A percentile compares a stretch with the other conserved stretches of the same genome.
These are phyloP conservation scores for Cynodonichthys magdalenae DNA, from an alignment of 2,797 vertebrate species.

Conservation along the genomic window DNA sequence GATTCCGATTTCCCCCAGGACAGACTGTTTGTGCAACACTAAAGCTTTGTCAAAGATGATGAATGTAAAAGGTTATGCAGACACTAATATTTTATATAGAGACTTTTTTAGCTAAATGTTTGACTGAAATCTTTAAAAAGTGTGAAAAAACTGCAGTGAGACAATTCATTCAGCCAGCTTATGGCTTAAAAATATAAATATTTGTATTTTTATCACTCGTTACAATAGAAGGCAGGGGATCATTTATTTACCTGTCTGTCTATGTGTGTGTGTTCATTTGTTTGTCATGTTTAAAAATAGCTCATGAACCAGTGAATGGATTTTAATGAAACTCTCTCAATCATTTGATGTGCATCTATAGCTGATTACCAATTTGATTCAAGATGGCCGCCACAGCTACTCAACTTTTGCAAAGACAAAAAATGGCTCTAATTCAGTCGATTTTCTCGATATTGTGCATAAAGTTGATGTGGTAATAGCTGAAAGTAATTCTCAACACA, in stretches of 20 bases:
- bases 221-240: not conserved
- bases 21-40: slow-evolving; percentile 50
- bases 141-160: slow-evolving; percentile 22
- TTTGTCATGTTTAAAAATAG: no score
- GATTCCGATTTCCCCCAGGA: slow-evolving; percentile 29
- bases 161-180: slow-evolving; percentile 7
- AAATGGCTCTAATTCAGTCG: no score
- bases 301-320: no score
- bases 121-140: slow-evolving; percentile 19
- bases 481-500: no score
- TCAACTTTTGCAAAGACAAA: no score
- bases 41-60: slow-evolving; percentile 60
- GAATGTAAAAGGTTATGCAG: slow-evolving; percentile 77
- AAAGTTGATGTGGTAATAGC: no score
- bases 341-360: no score
- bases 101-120: slow-evolving; percentile 34
- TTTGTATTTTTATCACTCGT: not conserved
- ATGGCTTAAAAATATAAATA: slow-evolving; percentile 39
- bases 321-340: no score
- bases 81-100: slow-evolving; percentile 33
- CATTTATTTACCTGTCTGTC: slow-evolving; percentile 15
- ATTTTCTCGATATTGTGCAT: no score
- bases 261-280: no score
- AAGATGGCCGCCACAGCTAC: no score
- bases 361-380: no score